Evolutionary conservation across 2,888 invertebrate genomes (phyloP).

Genomic region (Morpho helenor): DNA sequence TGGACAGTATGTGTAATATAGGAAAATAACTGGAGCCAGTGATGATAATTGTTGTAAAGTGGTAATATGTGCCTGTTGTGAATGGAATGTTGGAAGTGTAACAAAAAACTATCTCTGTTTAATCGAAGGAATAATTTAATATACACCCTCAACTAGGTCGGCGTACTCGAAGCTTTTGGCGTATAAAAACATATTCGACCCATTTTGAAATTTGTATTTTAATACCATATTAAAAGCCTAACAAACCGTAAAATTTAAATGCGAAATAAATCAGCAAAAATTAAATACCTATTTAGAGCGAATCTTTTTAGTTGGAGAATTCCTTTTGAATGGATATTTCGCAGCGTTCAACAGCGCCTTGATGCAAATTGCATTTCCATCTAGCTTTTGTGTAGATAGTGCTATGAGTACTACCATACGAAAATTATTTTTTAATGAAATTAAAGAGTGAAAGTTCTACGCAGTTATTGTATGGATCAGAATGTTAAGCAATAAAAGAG

Average conservation of each 20-base stretch:
- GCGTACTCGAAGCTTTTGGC: not conserved
- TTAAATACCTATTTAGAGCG: constrained; percentile 10
- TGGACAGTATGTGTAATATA: no score
- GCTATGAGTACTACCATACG: constrained; percentile 8
- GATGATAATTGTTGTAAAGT: no score
- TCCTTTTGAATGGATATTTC: constrained; percentile 17
- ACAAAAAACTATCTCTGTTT: no score
- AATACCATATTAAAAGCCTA: not conserved
- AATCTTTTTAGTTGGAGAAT: constrained; percentile 11
- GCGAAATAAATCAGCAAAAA: constrained; percentile 8
- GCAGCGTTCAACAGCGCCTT: constrained; percentile 17
- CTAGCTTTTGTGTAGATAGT: constrained; percentile 18
- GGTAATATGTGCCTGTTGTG: no score
- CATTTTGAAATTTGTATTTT: not conserved
- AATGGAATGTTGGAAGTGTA: no score
- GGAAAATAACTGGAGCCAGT: no score
- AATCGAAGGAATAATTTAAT: no score
- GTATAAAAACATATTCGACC: not conserved
- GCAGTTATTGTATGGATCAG: no score
- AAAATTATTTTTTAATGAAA: no score
- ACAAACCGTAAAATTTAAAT: not conserved
- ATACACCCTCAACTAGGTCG: no score
- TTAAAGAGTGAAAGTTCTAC: no score
- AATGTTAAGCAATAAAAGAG: no score
- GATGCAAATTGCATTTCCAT: constrained; percentile 23